Percentiles rank a stretch among this genome's conserved stretches.
Evolutionary conservation across 2,888 invertebrate species (phyloP).

Genomic region (Hyposoter dolosus): DNA sequence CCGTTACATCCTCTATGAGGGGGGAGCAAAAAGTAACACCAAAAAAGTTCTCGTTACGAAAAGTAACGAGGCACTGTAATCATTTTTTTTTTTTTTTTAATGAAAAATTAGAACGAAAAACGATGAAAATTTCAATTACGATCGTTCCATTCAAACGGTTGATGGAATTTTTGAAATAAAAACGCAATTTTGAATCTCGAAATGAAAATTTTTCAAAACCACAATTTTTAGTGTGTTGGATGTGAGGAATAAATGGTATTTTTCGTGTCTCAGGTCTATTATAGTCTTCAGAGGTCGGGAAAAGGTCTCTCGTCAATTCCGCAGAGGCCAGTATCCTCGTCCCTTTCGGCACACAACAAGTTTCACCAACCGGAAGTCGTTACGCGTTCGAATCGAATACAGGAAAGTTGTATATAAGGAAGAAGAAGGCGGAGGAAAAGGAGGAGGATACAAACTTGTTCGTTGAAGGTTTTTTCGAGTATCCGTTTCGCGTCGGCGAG

Average conservation of each 20-base stretch:
- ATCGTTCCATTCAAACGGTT: background rate
- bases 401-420: conserved; percentile 95
- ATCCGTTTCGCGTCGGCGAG: conserved; percentile 14
- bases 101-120: too few species aligned
- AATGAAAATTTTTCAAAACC: background rate
- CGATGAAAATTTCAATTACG: too few species aligned
- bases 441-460: conserved; percentile 26
- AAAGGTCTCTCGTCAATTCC: conserved; percentile 89
- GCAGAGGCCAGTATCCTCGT: conserved; percentile 89
- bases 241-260: conserved; percentile 9
- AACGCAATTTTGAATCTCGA: too few species aligned
- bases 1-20: too few species aligned
- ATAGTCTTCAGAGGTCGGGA: conserved; percentile 90
- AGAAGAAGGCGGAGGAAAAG: conserved; percentile 27
- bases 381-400: conserved; percentile 94
- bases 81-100: too few species aligned
- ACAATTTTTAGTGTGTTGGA: background rate
- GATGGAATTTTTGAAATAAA: background rate
- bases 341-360: conserved; percentile 90
- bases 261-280: conserved; percentile 89
- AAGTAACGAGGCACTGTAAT: too few species aligned
- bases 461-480: conserved; percentile 29
- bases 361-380: conserved; percentile 93
- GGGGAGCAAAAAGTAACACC: too few species aligned
- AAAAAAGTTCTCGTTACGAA: too few species aligned